Evolutionary conservation across 2,888 invertebrate species (phyloP).

Genomic region (Idaea straminata): DNA sequence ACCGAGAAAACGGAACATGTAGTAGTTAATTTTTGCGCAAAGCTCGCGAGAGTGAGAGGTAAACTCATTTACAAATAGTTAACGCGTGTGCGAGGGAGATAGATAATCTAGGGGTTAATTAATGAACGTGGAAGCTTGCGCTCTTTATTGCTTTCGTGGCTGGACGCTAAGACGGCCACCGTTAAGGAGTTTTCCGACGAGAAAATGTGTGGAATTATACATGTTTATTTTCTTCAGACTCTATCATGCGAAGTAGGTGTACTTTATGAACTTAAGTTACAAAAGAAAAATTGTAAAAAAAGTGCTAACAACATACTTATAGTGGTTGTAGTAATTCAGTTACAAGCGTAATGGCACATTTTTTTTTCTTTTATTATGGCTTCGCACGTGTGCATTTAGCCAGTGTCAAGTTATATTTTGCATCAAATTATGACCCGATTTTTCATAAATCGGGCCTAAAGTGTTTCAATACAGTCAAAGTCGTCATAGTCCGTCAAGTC

Average conservation of each 20-base stretch:
- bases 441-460: no score
- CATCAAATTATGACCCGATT: no score
- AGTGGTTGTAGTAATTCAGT: no score
- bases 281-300: neutral
- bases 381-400: no score
- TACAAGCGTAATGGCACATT: no score
- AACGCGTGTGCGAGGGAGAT: slow-evolving; percentile 63
- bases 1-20: slow-evolving; percentile 67
- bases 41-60: slow-evolving; percentile 72
- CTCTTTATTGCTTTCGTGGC: slow-evolving; percentile 80
- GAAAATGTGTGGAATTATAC: slow-evolving; percentile 59
- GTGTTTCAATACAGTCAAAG: no score
- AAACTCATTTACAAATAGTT: slow-evolving; percentile 76
- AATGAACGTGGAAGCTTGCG: slow-evolving; percentile 81
- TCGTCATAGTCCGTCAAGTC: no score
- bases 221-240: slow-evolving; percentile 48
- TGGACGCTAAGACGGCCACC: slow-evolving; percentile 76
- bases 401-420: no score
- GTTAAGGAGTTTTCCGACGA: slow-evolving; percentile 74
- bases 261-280: neutral
- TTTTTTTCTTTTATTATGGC: no score
- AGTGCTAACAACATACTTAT: neutral
- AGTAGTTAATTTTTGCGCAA: slow-evolving; percentile 82
- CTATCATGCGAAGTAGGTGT: slow-evolving; percentile 9
- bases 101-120: slow-evolving; percentile 73